Evolutionary conservation across 2,888 invertebrate species (phyloP).

Genomic region (Phragmatobia fuliginosa): DNA sequence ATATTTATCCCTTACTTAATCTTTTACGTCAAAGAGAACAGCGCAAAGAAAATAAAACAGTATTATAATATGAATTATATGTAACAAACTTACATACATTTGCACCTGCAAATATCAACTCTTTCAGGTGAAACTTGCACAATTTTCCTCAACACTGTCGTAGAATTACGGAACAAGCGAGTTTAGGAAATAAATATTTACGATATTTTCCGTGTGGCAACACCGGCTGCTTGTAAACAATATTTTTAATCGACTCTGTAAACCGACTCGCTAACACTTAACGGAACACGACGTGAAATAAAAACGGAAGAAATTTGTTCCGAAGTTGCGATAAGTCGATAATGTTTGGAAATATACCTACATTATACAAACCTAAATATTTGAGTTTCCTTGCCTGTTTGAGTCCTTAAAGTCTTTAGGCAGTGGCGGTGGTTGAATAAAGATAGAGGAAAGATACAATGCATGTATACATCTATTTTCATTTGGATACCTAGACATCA

Average conservation of each 20-base stretch:
- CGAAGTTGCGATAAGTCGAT: constrained; percentile 37
- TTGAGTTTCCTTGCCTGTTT: constrained; percentile 1
- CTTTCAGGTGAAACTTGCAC: constrained; percentile 7
- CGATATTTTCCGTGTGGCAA: constrained; percentile 69
- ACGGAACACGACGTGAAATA: constrained; percentile 53
- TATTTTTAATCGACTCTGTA: constrained; percentile 77
- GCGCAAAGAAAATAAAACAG: neutral
- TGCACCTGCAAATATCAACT: neutral
- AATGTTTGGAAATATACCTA: constrained; percentile 9
- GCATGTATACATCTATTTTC: neutral
- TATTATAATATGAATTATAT: neutral
- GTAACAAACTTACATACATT: neutral
- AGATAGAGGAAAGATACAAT: neutral
- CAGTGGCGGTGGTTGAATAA: neutral
- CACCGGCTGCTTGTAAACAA: constrained; percentile 70
- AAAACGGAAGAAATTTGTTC: constrained; percentile 36
- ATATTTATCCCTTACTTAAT: too few species aligned
- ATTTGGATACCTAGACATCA: neutral
- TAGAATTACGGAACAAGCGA: constrained; percentile 47
- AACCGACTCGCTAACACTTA: constrained; percentile 77
- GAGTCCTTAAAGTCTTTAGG: constrained; percentile 1
- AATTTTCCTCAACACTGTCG: constrained; percentile 38
- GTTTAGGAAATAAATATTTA: constrained; percentile 68
- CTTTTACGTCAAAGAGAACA: neutral
- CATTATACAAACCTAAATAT: constrained; percentile 8